A percentile compares a stretch with the other conserved stretches of the same genome.
These are phyloP conservation scores for Aphaenogaster rudis DNA, from an alignment of 1,140 invertebrate species.

Conservation along the genomic window DNA sequence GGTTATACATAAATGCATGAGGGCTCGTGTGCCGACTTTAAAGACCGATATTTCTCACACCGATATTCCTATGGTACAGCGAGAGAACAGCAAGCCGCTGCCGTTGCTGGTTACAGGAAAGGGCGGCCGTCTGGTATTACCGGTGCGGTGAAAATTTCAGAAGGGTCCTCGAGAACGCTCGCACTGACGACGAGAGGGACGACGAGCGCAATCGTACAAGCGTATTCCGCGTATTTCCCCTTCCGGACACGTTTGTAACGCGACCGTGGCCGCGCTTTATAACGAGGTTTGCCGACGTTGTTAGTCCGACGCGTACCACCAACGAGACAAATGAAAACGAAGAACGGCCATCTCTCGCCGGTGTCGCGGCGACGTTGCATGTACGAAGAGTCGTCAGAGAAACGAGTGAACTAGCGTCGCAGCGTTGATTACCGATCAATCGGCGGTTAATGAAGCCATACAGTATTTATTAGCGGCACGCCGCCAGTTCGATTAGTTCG, in stretches of 20 bases:
- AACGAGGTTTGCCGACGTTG: conserved; percentile 47
- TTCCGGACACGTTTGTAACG: conserved; percentile 59
- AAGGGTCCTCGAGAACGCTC: conserved; percentile 45
- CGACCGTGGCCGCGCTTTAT: conserved; percentile 27
- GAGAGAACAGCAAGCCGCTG: conserved; percentile 3
- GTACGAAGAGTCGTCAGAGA: background rate
- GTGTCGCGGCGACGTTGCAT: conserved; percentile 1
- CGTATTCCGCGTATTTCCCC: conserved; percentile 39
- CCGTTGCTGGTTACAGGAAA: background rate
- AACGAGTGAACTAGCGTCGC: background rate
- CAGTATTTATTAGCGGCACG: background rate
- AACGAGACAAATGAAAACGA: conserved; percentile 20
- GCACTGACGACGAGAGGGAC: conserved; percentile 29
- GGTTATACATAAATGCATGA: conserved; percentile 68
- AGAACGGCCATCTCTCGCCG: conserved; percentile 2
- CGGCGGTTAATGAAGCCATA: background rate
- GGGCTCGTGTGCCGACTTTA: conserved; percentile 62
- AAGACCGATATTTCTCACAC: conserved; percentile 57
- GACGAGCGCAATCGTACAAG: conserved; percentile 43
- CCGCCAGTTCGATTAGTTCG: background rate
- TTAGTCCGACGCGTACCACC: background rate
- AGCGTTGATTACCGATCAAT: conserved; percentile 24
- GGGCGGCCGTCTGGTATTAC: conserved; percentile 12
- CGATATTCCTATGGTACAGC: background rate
- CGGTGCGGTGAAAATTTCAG: conserved; percentile 55